These are phyloP conservation scores for Rhyzopertha dominica DNA, from an alignment of 1,140 invertebrate genomes.

Conservation along the genomic window DNA sequence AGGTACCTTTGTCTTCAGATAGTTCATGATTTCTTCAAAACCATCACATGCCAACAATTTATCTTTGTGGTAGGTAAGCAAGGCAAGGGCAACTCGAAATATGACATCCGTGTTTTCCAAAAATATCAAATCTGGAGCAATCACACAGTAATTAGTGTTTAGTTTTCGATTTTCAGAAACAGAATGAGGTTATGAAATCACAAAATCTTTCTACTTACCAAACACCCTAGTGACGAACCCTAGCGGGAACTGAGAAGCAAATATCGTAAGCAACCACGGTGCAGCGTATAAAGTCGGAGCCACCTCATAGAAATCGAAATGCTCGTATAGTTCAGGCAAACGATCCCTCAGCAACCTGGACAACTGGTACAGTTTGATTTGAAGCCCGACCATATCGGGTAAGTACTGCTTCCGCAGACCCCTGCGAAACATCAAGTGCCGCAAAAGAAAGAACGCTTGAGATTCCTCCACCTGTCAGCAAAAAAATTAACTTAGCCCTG, in stretches of 20 bases:
- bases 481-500: slow-evolving; percentile 21
- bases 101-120: slow-evolving; percentile 84
- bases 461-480: slow-evolving; percentile 87
- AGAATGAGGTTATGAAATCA: background rate
- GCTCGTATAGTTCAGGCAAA: slow-evolving; percentile 77
- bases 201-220: slow-evolving; percentile 65
- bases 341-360: slow-evolving; percentile 88
- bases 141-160: slow-evolving; percentile 16
- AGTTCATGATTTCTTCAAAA: slow-evolving; percentile 92
- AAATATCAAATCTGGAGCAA: slow-evolving; percentile 89
- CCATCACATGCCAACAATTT: slow-evolving; percentile 76
- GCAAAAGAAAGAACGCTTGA: slow-evolving; percentile 78
- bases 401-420: slow-evolving; percentile 83
- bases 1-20: slow-evolving; percentile 71
- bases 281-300: slow-evolving; percentile 91
- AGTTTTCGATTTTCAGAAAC: slow-evolving; percentile 8
- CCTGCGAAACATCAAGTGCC: slow-evolving; percentile 86
- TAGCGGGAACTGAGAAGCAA: slow-evolving; percentile 94
- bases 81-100: slow-evolving; percentile 80
- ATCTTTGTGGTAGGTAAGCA: slow-evolving; percentile 81
- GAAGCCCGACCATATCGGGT: slow-evolving; percentile 89
- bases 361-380: slow-evolving; percentile 89
- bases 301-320: slow-evolving; percentile 86
- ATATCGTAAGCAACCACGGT: slow-evolving; percentile 92
- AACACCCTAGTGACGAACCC: slow-evolving; percentile 92